Conservation (phyloP, 2,888 invertebrate genomes). For the Silvanus unidentatus region DNA sequence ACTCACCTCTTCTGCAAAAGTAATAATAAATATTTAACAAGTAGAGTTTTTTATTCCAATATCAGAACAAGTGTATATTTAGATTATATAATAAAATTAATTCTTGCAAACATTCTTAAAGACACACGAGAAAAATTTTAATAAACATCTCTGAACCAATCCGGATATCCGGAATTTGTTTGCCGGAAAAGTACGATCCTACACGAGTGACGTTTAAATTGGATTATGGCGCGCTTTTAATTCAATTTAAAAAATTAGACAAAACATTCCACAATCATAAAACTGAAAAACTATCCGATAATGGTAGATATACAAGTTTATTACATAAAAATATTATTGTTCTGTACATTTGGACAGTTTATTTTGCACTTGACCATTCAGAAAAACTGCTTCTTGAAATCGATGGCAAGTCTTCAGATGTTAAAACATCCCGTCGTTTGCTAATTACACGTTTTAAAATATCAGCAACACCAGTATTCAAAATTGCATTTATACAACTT, state of each 20-base stretch:
- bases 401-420: conserved; percentile 29
- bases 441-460: conserved; percentile 43
- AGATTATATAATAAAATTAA: conserved; percentile 34
- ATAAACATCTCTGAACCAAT: conserved; percentile 45
- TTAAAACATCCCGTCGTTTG: conserved; percentile 39
- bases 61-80: too few species aligned
- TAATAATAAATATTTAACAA: neutral
- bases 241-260: too few species aligned
- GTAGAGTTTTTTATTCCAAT: neutral
- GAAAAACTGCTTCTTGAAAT: conserved; percentile 40
- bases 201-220: too few species aligned
- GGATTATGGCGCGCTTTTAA: too few species aligned
- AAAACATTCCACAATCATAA: too few species aligned
- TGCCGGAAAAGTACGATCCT: neutral
- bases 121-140: conserved; percentile 36
- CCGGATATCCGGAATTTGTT: conserved; percentile 40
- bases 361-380: conserved; percentile 33
- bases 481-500: conserved; percentile 43
- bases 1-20: conserved; percentile 28
- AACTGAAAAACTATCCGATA: too few species aligned
- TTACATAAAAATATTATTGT: neutral
- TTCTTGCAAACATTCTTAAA: conserved; percentile 27
- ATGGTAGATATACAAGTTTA: too few species aligned
- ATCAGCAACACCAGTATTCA: conserved; percentile 43
- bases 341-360: conserved; percentile 1